Base-by-base conservation (phyloP, 2,113 vertebrate genomes). In the Embiotoca jacksoni region DNA sequence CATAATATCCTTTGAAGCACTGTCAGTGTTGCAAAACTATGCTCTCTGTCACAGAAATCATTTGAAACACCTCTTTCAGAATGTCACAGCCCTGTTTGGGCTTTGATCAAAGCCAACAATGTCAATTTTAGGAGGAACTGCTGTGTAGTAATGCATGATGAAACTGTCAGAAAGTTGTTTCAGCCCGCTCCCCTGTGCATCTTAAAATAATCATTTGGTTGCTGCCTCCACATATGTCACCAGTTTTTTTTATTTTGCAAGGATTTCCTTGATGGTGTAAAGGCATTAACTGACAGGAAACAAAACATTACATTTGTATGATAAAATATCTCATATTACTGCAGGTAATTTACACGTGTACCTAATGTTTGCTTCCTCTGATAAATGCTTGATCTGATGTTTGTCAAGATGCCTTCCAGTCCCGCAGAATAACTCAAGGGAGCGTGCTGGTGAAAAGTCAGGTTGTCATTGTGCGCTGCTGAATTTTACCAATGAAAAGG, bases 111-210 rank as follows among this genome's bases (percentile, higher is more conserved):
- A 94, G 91, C 65, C 86, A 92, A 91, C 89, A 91, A 92, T 93
- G 92, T 94, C 92, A 93, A 91, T 94, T 94, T 93, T 84, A 65
- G 78, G 86, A 94, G 91, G 91, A 91, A 90, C 86, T 82, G 84
- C 84, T 87, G 85, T 86, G 83, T 90, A 90, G 92, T 92, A 94
- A 91, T 84, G 89, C 78, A 94, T 94, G 94, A 95, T 94, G 94
- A 94, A 94, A 94, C 92, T 92, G 93, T 93, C 92, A 93, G 93
- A 94, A 95, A 94, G 92, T 93, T 93, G 89, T 92, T 88, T 85
- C 89, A 80, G 66, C 78, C 61, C 13, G 41, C 85, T 91, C 82
- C 88, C 88, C 89, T 76, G 81, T 88, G 91, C 84, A 89, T 93
- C 90, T 93, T 93, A 90, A 93, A 95, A 94, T 94, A 91, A 93